Conservation (phyloP, 2,113 vertebrate species). For the Periophthalmus modestus region DNA sequence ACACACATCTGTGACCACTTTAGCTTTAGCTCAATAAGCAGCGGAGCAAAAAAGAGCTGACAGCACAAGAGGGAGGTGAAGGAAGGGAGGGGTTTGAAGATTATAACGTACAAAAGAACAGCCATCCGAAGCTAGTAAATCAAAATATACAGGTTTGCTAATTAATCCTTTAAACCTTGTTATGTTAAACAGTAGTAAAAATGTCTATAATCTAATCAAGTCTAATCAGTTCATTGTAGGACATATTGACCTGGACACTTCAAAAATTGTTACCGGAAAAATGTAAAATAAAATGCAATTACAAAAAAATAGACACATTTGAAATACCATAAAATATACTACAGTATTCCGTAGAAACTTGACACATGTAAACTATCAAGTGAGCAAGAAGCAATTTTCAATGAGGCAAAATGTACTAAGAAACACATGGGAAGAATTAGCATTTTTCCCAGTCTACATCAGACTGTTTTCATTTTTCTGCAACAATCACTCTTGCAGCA, state of each 20-base stretch:
- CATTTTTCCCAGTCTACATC: slow-evolving; percentile 15
- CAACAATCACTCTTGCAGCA: slow-evolving; percentile 6
- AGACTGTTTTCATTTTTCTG: slow-evolving; percentile 16
- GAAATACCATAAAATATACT: background rate
- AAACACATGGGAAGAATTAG: slow-evolving; percentile 7
- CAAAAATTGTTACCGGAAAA: background rate
- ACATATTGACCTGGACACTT: background rate
- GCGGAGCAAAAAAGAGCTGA: slow-evolving; percentile 55
- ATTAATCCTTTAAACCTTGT: slow-evolving; percentile 2
- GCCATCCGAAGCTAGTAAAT: slow-evolving; percentile 12
- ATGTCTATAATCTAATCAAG: background rate
- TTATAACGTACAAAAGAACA: slow-evolving; percentile 8
- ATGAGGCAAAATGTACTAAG: background rate
- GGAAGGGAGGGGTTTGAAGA: slow-evolving; percentile 19
- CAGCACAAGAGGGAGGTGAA: slow-evolving; percentile 52
- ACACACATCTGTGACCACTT: slow-evolving; percentile 68
- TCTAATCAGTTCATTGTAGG: background rate
- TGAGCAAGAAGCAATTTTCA: background rate
- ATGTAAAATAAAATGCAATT: no score
- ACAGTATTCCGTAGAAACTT: background rate
- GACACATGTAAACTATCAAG: background rate
- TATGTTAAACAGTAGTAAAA: slow-evolving; percentile 16
- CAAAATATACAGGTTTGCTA: slow-evolving; percentile 23
- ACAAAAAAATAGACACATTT: no score
- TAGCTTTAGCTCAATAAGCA: slow-evolving; percentile 35